Evolutionary conservation across 2,797 vertebrate genomes (phyloP).

Genomic region (Acomys russatus): DNA sequence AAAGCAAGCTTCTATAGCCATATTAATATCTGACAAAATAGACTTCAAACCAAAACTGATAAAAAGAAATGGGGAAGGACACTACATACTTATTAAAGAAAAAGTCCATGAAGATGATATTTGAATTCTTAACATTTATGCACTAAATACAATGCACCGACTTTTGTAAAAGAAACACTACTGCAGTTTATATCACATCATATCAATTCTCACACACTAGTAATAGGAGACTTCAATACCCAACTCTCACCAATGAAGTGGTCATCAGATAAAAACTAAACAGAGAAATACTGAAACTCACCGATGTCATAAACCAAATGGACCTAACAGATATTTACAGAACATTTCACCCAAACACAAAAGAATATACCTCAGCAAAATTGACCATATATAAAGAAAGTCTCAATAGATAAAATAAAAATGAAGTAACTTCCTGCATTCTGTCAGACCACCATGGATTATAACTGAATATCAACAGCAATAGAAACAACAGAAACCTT

Average conservation of each 20-base stretch:
- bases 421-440: not conserved
- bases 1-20: not conserved
- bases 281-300: not conserved
- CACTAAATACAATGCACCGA: not conserved
- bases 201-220: not conserved
- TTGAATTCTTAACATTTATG: not conserved
- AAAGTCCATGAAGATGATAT: not conserved
- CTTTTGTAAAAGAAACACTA: not conserved
- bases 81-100: not conserved
- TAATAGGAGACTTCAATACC: not conserved
- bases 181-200: not conserved
- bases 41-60: not conserved
- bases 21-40: not conserved
- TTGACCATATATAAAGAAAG: not conserved
- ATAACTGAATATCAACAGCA: not conserved
- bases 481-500: not conserved
- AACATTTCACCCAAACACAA: not conserved
- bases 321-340: not conserved
- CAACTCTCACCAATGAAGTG: not conserved
- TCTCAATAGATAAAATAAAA: not conserved
- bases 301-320: not conserved
- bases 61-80: not conserved
- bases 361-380: not conserved
- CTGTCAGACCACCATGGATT: not conserved
- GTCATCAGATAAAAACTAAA: not conserved